Evolutionary conservation across 2,797 vertebrate genomes (phyloP), one percentile per base, ranked within the genome.

Genomic region (Okamejei kenojei): DNA sequence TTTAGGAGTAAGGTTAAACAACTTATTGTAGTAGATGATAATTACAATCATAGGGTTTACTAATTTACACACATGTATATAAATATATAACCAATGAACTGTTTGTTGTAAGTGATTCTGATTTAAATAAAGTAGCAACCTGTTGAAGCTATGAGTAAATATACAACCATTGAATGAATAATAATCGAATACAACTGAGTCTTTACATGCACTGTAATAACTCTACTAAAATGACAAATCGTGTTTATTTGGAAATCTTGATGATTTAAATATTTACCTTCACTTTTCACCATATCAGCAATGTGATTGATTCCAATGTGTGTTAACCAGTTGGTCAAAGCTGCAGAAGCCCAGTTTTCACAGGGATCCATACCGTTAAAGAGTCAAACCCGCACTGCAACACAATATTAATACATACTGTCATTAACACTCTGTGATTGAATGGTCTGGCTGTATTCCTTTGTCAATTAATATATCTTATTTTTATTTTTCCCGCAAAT

Each of bases 341-440:
- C 96, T 93, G 97, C 96, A 94, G 96, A 94, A 93, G 95, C 94
- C 96, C 97, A 97, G 93, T 94, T 95, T 93, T 96, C 97, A 94
- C 82, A 93, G 90, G 95, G 94, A 81, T 97, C 97, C 97, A 97
- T 97, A 93, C 93, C 82, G 93, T 38, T 90, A 15, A 91, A 54
- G 13, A 45, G 23, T 54, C 6, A n/a, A 58, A 74, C 7, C 7
- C 71, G 17, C 3, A 71, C 90, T 91, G 17, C 63, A 91, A 91
- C 71, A 90, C n/a, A 88, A 88, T 35, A 65, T 15, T 35, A 91
- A 91, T 0, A 9, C 90, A 91, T 29, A 74, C 13, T 91, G 38
- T 38, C 5, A n/a, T 74, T 45, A 74, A 74, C 21, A 45, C 23
- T 29, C 26, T 90, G 17, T 35, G 0, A 38, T 9, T 54, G 19